Evolutionary conservation across 2,888 invertebrate species (phyloP).

Genomic region (Temnothorax rugatulus): DNA sequence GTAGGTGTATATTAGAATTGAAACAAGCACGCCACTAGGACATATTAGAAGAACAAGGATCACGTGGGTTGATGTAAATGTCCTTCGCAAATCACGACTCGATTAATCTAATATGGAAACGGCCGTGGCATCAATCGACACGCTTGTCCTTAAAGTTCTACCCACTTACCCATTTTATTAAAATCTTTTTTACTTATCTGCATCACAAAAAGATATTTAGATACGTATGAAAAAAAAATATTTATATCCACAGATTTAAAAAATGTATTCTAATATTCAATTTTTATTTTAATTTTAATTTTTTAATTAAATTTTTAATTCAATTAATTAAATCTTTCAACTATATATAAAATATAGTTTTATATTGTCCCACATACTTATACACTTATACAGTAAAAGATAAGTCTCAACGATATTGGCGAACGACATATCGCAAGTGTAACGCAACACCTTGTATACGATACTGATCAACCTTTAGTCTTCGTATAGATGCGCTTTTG

Average conservation of each 20-base stretch:
- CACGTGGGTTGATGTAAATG: constrained; percentile 35
- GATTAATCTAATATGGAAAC: constrained; percentile 45
- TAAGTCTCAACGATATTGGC: neutral
- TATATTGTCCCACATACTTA: neutral
- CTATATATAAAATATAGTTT: neutral
- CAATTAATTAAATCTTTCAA: neutral
- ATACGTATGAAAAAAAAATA: neutral
- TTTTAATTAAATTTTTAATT: too few relatives aligned
- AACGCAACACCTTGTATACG: neutral
- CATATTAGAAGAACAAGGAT: neutral
- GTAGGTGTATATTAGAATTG: constrained; percentile 5
- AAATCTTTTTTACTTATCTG: neutral
- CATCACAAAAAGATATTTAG: neutral
- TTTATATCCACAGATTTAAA: neutral
- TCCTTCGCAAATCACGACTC: constrained; percentile 30
- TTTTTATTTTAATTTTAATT: neutral
- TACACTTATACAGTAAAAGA: neutral
- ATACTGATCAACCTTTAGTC: neutral
- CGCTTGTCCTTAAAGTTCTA: neutral
- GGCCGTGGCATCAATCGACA: constrained; percentile 59
- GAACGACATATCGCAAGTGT: neutral
- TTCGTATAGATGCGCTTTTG: neutral
- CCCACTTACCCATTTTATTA: neutral
- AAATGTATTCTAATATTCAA: neutral
- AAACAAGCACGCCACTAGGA: neutral